phyloP scores from a whole-genome alignment of 2,113 vertebrate species.

The Pteruthius melanotis region DNA sequence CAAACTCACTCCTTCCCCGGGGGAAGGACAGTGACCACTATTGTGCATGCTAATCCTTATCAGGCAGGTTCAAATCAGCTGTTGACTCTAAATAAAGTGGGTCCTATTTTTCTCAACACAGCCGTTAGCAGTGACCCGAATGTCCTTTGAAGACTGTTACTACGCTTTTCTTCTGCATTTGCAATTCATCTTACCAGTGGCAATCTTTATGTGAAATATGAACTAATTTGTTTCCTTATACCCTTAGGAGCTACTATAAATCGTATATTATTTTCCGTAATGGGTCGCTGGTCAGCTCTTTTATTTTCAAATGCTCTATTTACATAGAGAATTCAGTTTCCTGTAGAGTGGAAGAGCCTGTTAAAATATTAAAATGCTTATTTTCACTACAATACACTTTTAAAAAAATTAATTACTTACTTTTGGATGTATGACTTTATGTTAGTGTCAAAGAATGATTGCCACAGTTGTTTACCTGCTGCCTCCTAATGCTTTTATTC shows the following conservation, averaged over 20 bases:
- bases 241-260: not conserved
- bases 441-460: not conserved
- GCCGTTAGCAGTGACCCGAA: not conserved
- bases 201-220: not conserved
- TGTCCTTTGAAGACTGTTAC: not conserved
- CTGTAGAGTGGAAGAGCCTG: not conserved
- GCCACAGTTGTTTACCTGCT: not conserved
- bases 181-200: not conserved
- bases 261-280: not conserved
- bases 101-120: not conserved
- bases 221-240: not conserved
- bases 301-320: not conserved
- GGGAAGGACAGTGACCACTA: not conserved
- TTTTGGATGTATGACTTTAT: not conserved
- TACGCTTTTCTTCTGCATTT: not conserved
- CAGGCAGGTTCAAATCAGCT: not conserved
- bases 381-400: not conserved
- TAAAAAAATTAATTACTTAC: not conserved
- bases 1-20: not conserved
- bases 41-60: not conserved
- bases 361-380: not conserved
- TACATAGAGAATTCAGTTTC: not conserved
- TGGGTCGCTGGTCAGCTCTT: not conserved
- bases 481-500: not conserved
- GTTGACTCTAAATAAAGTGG: not conserved